Base-by-base conservation (phyloP, 2,113 vertebrate species). In the Microcebus ravelobensis region DNA sequence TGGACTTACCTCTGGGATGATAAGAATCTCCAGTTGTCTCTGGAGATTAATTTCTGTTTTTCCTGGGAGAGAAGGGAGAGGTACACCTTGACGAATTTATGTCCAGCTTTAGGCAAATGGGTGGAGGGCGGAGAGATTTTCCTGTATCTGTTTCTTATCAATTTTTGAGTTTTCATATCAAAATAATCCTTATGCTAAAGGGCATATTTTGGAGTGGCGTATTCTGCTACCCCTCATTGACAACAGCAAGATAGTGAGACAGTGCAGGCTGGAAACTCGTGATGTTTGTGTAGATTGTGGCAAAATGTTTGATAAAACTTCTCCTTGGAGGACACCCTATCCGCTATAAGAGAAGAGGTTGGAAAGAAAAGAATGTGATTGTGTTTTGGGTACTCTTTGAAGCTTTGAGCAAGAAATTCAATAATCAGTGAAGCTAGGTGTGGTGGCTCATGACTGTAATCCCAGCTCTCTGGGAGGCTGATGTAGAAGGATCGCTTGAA, bases 291-390 rank as follows among this genome's bases (percentile, higher is more conserved):
- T 68, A 55, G 15, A 65, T 25, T 6, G 7, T 13, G 61, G 87
- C 25, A 91, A 74, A 96, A 39, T 34, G 39, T 34, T 85, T 89
- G n/a, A 18, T 96, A 21, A 59, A 68, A 71, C 3, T 95, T 93
- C 48, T 63, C 83, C 81, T 55, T 73, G 71, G 29, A 81, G 55
- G 29, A 65, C 13, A 13, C 5, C 48, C 12, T 57, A 10, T 29
- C 45, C 29, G 18, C 21, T 92, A 5, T 59, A 50, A 76, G 50
- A 48, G 39, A 87, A 45, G 39, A 42, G 15, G 5, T 4, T 63
- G 55, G 50, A 79, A 83, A 74, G 45, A 94, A 83, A 6, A 79
- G 42, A 63, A 31, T 12, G 3, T 25, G 9, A 57, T 10, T 59
- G 11, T 36, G 8, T 67, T 83, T 92, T 67, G n/a, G 2, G 34